These are phyloP conservation scores for Leucania comma DNA, from an alignment of 2,888 invertebrate species.

Conservation along the genomic window DNA sequence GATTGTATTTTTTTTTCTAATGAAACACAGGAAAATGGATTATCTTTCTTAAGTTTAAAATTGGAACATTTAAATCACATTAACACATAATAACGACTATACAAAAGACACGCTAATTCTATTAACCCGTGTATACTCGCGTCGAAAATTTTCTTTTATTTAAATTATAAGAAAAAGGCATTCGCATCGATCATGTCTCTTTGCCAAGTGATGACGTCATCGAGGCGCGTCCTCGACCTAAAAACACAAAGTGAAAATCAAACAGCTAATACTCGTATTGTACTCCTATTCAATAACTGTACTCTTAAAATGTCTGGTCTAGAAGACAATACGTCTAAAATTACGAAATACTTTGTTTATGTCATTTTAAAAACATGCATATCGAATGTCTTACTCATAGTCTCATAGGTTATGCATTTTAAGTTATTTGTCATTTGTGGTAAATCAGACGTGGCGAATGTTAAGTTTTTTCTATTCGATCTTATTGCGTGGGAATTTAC, in stretches of 20 bases:
- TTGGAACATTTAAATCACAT: slow-evolving; percentile 14
- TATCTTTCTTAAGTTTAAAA: slow-evolving; percentile 13
- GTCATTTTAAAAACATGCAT: slow-evolving; percentile 55
- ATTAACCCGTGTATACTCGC: slow-evolving; percentile 13
- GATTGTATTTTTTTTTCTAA: no score
- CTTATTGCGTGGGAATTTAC: slow-evolving; percentile 18
- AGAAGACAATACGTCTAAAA: slow-evolving; percentile 36
- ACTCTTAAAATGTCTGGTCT: slow-evolving; percentile 35
- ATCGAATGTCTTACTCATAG: slow-evolving; percentile 53
- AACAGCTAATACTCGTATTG: slow-evolving; percentile 73
- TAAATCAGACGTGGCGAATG: slow-evolving; percentile 24
- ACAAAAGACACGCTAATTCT: background rate
- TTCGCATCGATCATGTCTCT: slow-evolving; percentile 45
- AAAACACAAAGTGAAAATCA: slow-evolving; percentile 85
- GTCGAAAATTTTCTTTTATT: slow-evolving; percentile 32
- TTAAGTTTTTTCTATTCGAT: slow-evolving; percentile 25
- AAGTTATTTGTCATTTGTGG: slow-evolving; percentile 53
- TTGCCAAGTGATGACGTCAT: slow-evolving; percentile 74
- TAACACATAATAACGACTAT: background rate
- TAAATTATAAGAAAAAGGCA: slow-evolving; percentile 56
- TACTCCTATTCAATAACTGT: slow-evolving; percentile 58
- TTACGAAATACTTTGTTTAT: slow-evolving; percentile 57
- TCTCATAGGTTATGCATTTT: slow-evolving; percentile 51
- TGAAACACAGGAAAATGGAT: slow-evolving; percentile 5
- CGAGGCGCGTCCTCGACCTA: slow-evolving; percentile 84